A percentile compares a stretch with the other conserved stretches of the same genome.
Evolutionary conservation across 2,888 invertebrate species (phyloP).

Genomic region (Brassicogethes aeneus): DNA sequence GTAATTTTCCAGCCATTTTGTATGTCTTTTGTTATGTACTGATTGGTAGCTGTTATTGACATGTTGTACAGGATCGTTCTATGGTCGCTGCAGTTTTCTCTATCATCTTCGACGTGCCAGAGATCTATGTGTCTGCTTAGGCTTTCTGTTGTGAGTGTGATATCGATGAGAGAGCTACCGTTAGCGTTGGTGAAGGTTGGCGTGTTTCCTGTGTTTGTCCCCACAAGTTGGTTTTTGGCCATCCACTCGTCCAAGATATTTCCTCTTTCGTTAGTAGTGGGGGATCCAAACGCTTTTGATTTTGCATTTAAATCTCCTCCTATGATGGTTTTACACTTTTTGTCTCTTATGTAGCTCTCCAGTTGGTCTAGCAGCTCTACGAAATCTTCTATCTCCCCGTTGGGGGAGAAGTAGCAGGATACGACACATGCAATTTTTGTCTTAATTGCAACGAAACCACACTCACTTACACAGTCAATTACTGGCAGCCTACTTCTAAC

Average conservation of each 20-base stretch:
- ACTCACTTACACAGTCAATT: not conserved
- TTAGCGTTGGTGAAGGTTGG: constrained; percentile 4
- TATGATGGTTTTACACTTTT: not conserved
- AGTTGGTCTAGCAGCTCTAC: constrained; percentile 1
- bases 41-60: not conserved
- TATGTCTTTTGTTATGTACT: constrained; percentile 3
- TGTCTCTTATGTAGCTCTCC: constrained; percentile 4
- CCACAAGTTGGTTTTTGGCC: not conserved
- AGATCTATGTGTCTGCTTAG: too few species aligned
- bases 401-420: constrained; percentile 5
- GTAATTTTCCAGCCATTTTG: not conserved
- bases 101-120: constrained; percentile 5
- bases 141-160: constrained; percentile 1
- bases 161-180: constrained; percentile 6
- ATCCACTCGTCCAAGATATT: constrained; percentile 8
- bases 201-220: not conserved
- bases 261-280: constrained; percentile 2
- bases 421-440: not conserved
- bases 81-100: constrained; percentile 4
- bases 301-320: constrained; percentile 7
- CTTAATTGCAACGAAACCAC: not conserved
- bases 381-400: constrained; percentile 1
- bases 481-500: constrained; percentile 1
- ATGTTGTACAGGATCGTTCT: not conserved
- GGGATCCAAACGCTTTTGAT: not conserved